Conservation (phyloP, 2,113 vertebrate species). For the Laterallus jamaicensis region DNA sequence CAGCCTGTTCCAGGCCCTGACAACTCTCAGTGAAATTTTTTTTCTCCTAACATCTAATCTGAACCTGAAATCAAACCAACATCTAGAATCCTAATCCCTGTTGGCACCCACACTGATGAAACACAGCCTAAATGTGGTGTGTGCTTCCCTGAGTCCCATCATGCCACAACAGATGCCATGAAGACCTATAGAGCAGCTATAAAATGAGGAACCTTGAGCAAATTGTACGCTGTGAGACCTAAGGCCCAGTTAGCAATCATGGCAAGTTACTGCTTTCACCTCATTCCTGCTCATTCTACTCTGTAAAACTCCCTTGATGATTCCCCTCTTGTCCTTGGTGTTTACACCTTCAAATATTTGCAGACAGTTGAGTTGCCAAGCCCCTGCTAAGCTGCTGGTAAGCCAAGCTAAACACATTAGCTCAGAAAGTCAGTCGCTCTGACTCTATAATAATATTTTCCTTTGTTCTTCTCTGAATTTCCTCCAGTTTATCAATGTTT, state of each 20-base stretch:
- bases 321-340: conserved; percentile 5
- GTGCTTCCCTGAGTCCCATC: not conserved
- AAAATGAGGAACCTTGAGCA: not conserved
- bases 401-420: conserved; percentile 69
- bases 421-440: conserved; percentile 50
- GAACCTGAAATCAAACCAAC: not conserved
- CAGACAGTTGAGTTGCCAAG: conserved; percentile 17
- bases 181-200: not conserved
- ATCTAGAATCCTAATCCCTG: not conserved
- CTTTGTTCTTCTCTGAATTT: conserved; percentile 40
- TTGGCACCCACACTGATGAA: not conserved
- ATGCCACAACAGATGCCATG: accelerated
- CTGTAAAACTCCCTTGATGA: not conserved
- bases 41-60: too few species aligned
- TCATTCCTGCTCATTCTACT: not conserved
- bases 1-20: too few species aligned
- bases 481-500: conserved; percentile 1
- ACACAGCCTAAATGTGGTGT: accelerated
- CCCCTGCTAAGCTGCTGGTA: not conserved
- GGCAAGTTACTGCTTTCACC: not conserved
- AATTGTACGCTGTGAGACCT: not conserved
- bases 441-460: conserved; percentile 33
- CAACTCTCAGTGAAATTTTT: too few species aligned
- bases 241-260: not conserved
- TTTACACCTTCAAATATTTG: conserved; percentile 53